Base-by-base conservation (phyloP, 2,113 vertebrate species). In the Nycticorax nycticorax region DNA sequence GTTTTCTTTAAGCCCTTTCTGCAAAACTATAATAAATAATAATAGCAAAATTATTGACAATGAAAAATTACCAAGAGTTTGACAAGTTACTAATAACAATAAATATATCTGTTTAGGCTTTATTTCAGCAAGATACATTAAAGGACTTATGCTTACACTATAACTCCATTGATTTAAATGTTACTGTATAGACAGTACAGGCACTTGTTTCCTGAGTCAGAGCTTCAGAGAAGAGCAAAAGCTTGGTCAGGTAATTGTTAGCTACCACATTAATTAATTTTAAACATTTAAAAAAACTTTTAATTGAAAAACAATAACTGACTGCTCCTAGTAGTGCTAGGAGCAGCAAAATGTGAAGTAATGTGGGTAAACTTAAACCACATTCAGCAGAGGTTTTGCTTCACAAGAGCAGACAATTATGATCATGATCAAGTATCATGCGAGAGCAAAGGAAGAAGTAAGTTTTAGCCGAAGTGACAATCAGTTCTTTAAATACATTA, bases 1-100 rank as follows among this genome's bases (percentile, higher is more conserved):
- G 96, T 99, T 99, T 66, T 94, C 97, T n/a, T 97, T 97, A 56
- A 99, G 97, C 10, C 99, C 99, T 94, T 98, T 97, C 93, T 99
- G 98, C 69, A 99, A 95, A 39, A 99, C 99, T 99, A 45, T 68
- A 57, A 89, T 89, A 69, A 93, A 96, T 21, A 74, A 89, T 20
- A 96, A 92, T 8, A 68, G 28, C 78, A 95, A 91, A 76, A 16
- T 56, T 57, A 88, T 5, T 81, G 62, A 71, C 32, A 66, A 28
- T 69, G 41, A 82, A 95, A 95, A 93, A 80, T 48, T 77, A 35
- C 28, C 21, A 55, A 73, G 26, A 67, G 77, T 39, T 59, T 85
- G 71, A 55, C 63, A 96, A 95, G 48, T 68, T 78, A 78, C 35
- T 37, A 48, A 62, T 24, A 72, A 41, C 3, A 75, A 55, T 10